These are phyloP conservation scores for Bibio marci DNA, from an alignment of 2,888 invertebrate genomes.

Conservation along the genomic window DNA sequence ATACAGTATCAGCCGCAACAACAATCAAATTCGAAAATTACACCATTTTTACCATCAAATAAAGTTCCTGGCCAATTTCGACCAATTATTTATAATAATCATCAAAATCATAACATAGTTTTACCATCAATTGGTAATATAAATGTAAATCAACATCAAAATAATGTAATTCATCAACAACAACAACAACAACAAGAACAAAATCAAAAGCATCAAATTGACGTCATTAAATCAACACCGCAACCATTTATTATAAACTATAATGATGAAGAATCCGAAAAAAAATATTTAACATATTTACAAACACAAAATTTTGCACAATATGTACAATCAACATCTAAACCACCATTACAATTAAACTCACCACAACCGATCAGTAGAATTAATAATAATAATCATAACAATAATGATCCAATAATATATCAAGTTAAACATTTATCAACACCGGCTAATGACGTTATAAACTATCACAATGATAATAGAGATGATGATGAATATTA, in stretches of 20 bases:
- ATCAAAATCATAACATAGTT: slow-evolving; percentile 9
- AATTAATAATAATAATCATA: too few species aligned
- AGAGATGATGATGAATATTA: not conserved
- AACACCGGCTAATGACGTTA: too few species aligned
- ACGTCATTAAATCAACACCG: not conserved
- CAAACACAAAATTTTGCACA: not conserved
- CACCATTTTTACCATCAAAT: slow-evolving; percentile 36
- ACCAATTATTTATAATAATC: slow-evolving; percentile 27
- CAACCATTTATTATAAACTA: not conserved
- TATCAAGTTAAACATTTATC: too few species aligned
- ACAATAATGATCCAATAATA: too few species aligned
- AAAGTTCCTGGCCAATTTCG: slow-evolving; percentile 36
- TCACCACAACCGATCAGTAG: slow-evolving; percentile 7
- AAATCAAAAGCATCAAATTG: slow-evolving; percentile 7
- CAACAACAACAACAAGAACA: slow-evolving; percentile 11
- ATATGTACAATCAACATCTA: not conserved
- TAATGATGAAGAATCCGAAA: not conserved
- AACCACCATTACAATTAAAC: not conserved
- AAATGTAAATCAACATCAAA: slow-evolving; percentile 11
- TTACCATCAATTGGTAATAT: not conserved
- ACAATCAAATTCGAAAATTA: slow-evolving; percentile 26
- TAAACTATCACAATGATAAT: not conserved
- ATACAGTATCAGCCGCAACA: slow-evolving; percentile 5
- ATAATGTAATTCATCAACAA: slow-evolving; percentile 8
- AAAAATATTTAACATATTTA: not conserved